phyloP scores from a whole-genome alignment of 1,140 invertebrate species.

The Procambarus virginalis region DNA sequence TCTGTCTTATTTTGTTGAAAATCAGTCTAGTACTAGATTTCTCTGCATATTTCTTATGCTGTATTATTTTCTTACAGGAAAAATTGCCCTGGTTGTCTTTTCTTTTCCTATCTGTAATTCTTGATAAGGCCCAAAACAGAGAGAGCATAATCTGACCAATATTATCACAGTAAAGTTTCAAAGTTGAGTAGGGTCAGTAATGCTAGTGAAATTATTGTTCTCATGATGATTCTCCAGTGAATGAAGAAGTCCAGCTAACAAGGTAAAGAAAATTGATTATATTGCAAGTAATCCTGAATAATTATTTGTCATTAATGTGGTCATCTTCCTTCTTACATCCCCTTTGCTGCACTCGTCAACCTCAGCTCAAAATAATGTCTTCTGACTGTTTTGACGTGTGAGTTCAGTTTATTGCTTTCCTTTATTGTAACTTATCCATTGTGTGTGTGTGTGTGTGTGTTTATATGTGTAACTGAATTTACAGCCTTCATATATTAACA shows the following conservation, averaged over 20 bases:
- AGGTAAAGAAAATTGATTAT: background rate
- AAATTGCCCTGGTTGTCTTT: conserved; percentile 63
- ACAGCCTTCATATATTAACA: no score
- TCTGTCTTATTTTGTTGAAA: no score
- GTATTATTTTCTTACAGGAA: conserved; percentile 49
- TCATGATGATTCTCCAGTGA: background rate
- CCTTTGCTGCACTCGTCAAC: conserved; percentile 35
- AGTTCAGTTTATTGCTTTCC: conserved; percentile 21
- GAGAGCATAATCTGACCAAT: conserved; percentile 7
- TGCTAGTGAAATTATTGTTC: background rate
- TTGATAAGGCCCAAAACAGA: background rate
- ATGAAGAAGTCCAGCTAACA: background rate
- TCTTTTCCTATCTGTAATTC: conserved; percentile 42
- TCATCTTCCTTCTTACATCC: conserved; percentile 6
- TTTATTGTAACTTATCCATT: background rate
- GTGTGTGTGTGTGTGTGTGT: no score
- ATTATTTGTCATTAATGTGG: conserved; percentile 6
- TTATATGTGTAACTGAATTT: no score
- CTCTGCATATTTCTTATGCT: conserved; percentile 1
- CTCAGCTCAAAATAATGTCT: conserved; percentile 62
- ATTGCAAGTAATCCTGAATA: background rate
- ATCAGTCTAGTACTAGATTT: no score
- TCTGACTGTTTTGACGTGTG: conserved; percentile 53
- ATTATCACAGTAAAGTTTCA: background rate
- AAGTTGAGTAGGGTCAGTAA: background rate